A percentile compares a stretch with the other conserved stretches of the same genome.
phyloP scores from a whole-genome alignment of 2,797 vertebrate genomes.

The Darevskia nairensis region DNA sequence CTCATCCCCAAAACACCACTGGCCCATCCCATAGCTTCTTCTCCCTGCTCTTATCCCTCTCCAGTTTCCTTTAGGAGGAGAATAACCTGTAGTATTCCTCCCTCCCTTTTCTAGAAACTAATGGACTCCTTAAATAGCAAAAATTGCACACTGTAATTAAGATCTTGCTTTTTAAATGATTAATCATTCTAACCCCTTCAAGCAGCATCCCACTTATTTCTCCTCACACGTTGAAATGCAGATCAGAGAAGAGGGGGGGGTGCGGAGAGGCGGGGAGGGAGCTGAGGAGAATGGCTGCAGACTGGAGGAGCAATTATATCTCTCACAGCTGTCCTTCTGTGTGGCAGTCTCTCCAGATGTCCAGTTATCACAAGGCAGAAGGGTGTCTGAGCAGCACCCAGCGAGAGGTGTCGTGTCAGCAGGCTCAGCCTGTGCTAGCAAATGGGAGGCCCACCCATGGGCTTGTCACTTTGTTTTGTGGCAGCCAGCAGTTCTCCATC shows the following conservation, averaged over 20 bases:
- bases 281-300: slow-evolving; percentile 61
- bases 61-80: slow-evolving; percentile 74
- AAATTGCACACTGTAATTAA: slow-evolving; percentile 87
- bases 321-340: slow-evolving; percentile 79
- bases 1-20: not conserved
- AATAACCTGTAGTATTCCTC: slow-evolving; percentile 79
- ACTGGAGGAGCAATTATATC: slow-evolving; percentile 81
- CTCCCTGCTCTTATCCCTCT: not conserved
- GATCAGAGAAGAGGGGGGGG: slow-evolving; percentile 76
- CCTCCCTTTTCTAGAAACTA: slow-evolving; percentile 80
- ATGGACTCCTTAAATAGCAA: slow-evolving; percentile 86
- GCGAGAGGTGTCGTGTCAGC: not conserved
- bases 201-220: slow-evolving; percentile 81
- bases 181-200: slow-evolving; percentile 85
- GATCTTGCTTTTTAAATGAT: slow-evolving; percentile 88
- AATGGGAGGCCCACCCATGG: not conserved
- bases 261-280: slow-evolving; percentile 28
- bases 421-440: not conserved
- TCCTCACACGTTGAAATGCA: slow-evolving; percentile 85
- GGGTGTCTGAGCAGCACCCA: not conserved
- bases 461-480: not conserved
- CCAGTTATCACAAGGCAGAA: slow-evolving; percentile 19
- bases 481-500: not conserved
- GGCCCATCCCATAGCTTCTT: slow-evolving; percentile 33
- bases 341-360: slow-evolving; percentile 8